These are phyloP conservation scores for Halictus quadricinctus DNA, from an alignment of 2,888 invertebrate species.

Conservation along the genomic window DNA sequence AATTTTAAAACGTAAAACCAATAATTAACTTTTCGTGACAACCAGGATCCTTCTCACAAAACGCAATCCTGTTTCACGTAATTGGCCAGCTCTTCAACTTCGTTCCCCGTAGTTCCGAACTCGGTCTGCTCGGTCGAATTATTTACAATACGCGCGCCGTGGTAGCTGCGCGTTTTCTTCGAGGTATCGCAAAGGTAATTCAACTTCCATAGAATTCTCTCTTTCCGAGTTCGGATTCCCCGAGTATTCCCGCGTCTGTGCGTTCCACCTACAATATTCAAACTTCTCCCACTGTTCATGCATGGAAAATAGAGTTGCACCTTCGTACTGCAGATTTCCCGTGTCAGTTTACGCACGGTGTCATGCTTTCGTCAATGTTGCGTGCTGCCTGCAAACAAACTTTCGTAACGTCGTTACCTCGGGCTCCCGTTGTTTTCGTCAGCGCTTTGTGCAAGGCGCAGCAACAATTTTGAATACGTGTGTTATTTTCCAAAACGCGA, in stretches of 20 bases:
- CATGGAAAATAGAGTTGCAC: constrained; percentile 62
- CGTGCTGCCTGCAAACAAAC: constrained; percentile 23
- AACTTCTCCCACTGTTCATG: constrained; percentile 56
- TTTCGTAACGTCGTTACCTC: constrained; percentile 32
- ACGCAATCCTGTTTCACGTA: background rate
- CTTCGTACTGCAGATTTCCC: constrained; percentile 55
- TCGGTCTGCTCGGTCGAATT: constrained; percentile 12
- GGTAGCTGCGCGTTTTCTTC: background rate
- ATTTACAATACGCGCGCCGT: background rate
- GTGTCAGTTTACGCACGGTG: constrained; percentile 21
- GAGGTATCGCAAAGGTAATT: constrained; percentile 34
- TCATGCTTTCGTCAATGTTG: constrained; percentile 52
- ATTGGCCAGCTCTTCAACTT: background rate
- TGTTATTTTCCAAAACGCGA: background rate
- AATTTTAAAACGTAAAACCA: too few relatives aligned
- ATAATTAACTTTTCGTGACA: background rate
- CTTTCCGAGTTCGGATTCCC: background rate
- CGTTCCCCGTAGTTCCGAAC: background rate
- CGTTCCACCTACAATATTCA: constrained; percentile 51
- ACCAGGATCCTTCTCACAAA: background rate
- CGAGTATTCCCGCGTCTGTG: constrained; percentile 26
- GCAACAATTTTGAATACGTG: background rate
- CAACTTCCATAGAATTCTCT: constrained; percentile 41
- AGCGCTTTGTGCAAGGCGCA: background rate
- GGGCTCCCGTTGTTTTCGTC: background rate